Base-by-base conservation (phyloP, 2,888 invertebrate genomes). In the Allygus modestus region DNA sequence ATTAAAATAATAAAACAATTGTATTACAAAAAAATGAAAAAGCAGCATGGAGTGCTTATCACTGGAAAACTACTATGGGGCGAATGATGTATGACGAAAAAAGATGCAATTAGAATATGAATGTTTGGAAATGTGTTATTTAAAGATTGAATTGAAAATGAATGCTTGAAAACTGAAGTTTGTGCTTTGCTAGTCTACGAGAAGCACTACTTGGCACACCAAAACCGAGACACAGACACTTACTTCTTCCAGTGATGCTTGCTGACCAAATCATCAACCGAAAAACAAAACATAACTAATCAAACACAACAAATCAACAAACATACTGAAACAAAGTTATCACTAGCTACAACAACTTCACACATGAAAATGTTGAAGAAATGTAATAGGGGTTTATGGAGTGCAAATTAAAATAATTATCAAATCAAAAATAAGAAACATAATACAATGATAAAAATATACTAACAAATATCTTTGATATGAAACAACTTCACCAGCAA, bases 221-320 rank as follows among this genome's bases (percentile, higher is more conserved):
- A 73, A 23, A 73, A 41, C 69, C 71, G 54, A 83, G 54, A 23
- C 73, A 73, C 51, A 73, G 58, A 85, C 85, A 95, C 96, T 97
- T 94, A 98, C 98, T 97, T 97, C 92, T 97, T 98, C 98, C 98
- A 98, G 91, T 97, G 97, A 89, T 98, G 94, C 92, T 97, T 98
- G 93, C 98, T 98, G 94, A 90, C 77, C 77, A 77, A 43, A 89
- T 87, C 84, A 85, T 83, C 89, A 90, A 91, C 91, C 90, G 90
- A 90, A 90, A 91, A 90, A 90, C 85, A 87, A 84, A 87, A 87
- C 77, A 75, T 28, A 69, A 77, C 77, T 77, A 86, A 86, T 86
- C 58, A 81, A 86, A 82, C 37, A 54, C 69, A 75, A 86, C 65
- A 51, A 37, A 84, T 65, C 46, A 90, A 90, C 90, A 90, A 89